Base-by-base conservation (phyloP, 1,140 invertebrate genomes). In the Oppia nitens region DNA sequence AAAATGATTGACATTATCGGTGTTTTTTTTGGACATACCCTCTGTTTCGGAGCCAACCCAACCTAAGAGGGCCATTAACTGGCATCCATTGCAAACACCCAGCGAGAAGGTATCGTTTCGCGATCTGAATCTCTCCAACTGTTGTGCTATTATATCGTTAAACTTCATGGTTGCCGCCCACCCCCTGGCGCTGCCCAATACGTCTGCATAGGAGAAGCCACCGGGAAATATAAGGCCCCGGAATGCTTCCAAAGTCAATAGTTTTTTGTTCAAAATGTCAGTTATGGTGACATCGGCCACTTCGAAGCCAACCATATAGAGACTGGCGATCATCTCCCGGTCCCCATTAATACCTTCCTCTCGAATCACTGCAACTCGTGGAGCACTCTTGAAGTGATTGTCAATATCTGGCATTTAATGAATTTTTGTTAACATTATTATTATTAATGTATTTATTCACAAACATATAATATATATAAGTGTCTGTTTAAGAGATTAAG, bases 291-390 rank as follows among this genome's bases (percentile, higher is more conserved):
- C 78, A 71, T 96, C 91, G 75, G 83, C 88, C 4, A 89, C 69
- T 68, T 88, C 81, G 70, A 98, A 98, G 55, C 91, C 89, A 23
- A 86, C 89, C 74, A 84, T 79, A 61, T 84, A 74, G n/a, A 97
- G 77, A 12, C 87, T 82, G n/a, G 89, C 88, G 11, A 85, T 84
- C 93, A 98, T 97, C 77, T 98, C 94, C 56, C 93, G 75, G 69
- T 98, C 94, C 45, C 93, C 92, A 69, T 98, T 98, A 28, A 81
- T 85, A 63, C 94, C 94, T 81, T 98, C 94, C 75, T 98, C 94
- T 49, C 94, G 75, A 28, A 98, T 74, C 0, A 98, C 87, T 11
- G 91, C 93, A 1, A 97, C 88, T 60, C 74, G 77, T 9, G 85
- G 75, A 23, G 74, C 70, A 65, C 70, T 55, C 61, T 61, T 60